phyloP scores from a whole-genome alignment of 2,797 vertebrate species.

The Hybognathus amarus region DNA sequence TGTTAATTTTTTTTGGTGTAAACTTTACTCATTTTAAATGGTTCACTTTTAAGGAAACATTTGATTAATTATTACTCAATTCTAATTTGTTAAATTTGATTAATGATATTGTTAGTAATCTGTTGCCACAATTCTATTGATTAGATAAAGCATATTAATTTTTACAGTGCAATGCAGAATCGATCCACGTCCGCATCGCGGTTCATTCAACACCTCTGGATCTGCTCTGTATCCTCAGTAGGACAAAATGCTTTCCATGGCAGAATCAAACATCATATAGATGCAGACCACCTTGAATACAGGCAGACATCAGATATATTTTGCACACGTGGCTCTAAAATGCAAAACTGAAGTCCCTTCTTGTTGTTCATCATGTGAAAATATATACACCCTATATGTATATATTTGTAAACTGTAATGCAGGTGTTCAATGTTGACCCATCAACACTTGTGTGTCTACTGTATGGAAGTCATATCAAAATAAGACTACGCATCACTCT shows the following conservation, averaged over 20 bases:
- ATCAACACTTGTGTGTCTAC: slow-evolving; percentile 36
- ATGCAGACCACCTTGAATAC: background rate
- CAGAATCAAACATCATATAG: background rate
- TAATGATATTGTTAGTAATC: no score
- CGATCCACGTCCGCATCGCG: no score
- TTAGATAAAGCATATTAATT: no score
- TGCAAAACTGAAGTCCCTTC: slow-evolving; percentile 58
- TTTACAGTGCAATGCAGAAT: no score
- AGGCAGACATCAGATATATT: background rate
- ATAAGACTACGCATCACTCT: background rate
- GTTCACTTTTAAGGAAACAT: no score
- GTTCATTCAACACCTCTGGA: no score
- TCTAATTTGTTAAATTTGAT: no score
- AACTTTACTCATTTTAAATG: no score
- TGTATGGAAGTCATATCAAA: slow-evolving; percentile 3
- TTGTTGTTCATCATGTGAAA: slow-evolving; percentile 49
- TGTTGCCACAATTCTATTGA: no score
- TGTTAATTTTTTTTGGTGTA: no score
- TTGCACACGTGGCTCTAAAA: background rate
- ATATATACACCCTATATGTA: slow-evolving; percentile 48
- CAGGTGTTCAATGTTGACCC: slow-evolving; percentile 35
- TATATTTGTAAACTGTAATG: slow-evolving; percentile 48
- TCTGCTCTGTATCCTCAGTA: background rate
- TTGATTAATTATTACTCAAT: no score
- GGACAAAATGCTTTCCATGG: background rate